Conservation (phyloP, 2,113 vertebrate species). For the Erythrocercus mccallii region DNA sequence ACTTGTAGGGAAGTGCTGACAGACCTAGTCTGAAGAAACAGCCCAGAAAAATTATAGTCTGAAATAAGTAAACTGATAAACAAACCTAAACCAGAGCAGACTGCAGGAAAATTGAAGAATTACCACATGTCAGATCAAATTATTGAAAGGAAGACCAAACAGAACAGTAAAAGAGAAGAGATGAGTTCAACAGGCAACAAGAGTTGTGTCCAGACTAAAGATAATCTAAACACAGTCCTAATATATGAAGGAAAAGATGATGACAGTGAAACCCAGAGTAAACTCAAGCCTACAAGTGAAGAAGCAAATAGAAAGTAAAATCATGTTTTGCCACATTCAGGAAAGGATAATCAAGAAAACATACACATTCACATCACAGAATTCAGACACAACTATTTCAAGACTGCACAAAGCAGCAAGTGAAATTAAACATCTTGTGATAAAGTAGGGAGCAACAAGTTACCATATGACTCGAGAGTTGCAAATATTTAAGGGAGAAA, state of each 20-base stretch:
- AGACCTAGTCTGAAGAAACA: background rate
- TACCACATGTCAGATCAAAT: background rate
- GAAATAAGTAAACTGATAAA: background rate
- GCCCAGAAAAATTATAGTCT: background rate
- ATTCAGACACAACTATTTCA: background rate
- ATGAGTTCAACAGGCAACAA: background rate
- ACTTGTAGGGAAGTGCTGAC: background rate
- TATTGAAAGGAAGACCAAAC: background rate
- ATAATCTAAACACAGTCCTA: background rate
- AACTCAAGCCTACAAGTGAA: background rate
- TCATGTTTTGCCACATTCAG: background rate
- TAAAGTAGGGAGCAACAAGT: background rate
- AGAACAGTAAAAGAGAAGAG: background rate
- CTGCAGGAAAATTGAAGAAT: background rate
- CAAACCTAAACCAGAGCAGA: conserved; percentile 1
- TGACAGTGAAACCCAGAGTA: background rate
- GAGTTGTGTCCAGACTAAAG: background rate
- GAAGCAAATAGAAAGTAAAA: background rate
- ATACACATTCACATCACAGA: background rate
- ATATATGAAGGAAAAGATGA: background rate
- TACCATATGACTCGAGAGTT: background rate
- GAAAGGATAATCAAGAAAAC: background rate
- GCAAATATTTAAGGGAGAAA: background rate
- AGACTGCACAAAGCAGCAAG: background rate
- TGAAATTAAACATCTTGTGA: background rate